Conservation (phyloP, 2,888 invertebrate genomes). For the Agonopterix arenella region DNA sequence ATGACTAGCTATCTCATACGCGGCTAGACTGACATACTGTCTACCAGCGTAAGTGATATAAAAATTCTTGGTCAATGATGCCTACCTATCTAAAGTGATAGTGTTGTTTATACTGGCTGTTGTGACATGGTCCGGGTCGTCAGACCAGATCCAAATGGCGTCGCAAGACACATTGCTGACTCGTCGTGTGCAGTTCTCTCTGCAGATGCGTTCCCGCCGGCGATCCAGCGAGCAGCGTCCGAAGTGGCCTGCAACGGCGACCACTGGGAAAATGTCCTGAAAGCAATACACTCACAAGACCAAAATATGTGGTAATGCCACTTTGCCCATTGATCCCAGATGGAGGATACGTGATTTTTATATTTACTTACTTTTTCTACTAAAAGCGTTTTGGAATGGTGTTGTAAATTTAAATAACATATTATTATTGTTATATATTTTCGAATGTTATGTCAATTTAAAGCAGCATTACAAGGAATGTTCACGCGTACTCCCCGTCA, state of each 20-base stretch:
- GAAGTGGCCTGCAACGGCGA: constrained; percentile 80
- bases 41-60: too few relatives aligned
- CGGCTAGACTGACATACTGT: too few relatives aligned
- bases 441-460: too few relatives aligned
- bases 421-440: too few relatives aligned
- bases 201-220: constrained; percentile 66
- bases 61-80: too few relatives aligned
- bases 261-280: constrained; percentile 81
- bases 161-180: constrained; percentile 57
- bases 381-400: constrained; percentile 20
- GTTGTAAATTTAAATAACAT: constrained; percentile 2
- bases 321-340: constrained; percentile 43
- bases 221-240: constrained; percentile 71
- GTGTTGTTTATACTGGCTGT: too few relatives aligned
- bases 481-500: too few relatives aligned
- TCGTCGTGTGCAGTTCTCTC: constrained; percentile 75
- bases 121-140: background rate
- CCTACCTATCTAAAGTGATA: too few relatives aligned
- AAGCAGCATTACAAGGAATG: too few relatives aligned
- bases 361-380: constrained; percentile 32
- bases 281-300: constrained; percentile 72
- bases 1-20: too few relatives aligned
- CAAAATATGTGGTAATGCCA: constrained; percentile 75
- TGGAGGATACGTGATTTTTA: constrained; percentile 64
- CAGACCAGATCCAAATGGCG: too few relatives aligned